These are phyloP conservation scores for Helicoverpa assulta DNA, from an alignment of 2,888 invertebrate species.

Conservation along the genomic window DNA sequence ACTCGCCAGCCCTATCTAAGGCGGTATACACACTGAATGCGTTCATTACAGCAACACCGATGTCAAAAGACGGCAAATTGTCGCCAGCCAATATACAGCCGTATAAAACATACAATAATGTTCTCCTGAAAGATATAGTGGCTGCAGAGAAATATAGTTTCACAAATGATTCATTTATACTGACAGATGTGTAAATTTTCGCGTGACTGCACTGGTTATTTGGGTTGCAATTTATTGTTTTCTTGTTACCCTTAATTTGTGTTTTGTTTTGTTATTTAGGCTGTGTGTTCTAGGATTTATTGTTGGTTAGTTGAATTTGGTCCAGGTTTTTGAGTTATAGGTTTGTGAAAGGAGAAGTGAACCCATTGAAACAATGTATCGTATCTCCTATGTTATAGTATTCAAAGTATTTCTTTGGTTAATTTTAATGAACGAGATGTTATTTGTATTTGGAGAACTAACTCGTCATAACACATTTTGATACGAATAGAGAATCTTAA, in stretches of 20 bases:
- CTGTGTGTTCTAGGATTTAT: background rate
- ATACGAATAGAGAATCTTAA: too few relatives aligned
- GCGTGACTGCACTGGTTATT: background rate
- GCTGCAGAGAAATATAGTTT: constrained; percentile 22
- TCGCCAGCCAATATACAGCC: constrained; percentile 41
- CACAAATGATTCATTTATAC: background rate
- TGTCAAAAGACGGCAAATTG: constrained; percentile 64
- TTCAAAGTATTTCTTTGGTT: too few relatives aligned
- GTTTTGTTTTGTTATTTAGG: background rate
- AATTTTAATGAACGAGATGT: too few relatives aligned
- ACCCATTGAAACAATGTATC: background rate
- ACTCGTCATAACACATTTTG: too few relatives aligned
- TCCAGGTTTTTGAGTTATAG: background rate
- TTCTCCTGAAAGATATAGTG: constrained; percentile 31
- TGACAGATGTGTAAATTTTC: background rate
- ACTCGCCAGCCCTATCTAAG: constrained; percentile 33
- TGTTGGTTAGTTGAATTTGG: background rate
- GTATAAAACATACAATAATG: constrained; percentile 39
- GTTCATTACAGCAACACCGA: constrained; percentile 61
- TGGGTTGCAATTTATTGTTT: background rate
- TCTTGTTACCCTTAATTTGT: constrained; percentile 8
- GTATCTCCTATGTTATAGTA: too few relatives aligned
- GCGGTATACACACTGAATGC: constrained; percentile 52
- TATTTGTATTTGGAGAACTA: too few relatives aligned
- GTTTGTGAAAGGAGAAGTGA: background rate